These are phyloP conservation scores for Adrianichthys oophorus DNA, from an alignment of 2,797 vertebrate species.

Conservation along the genomic window DNA sequence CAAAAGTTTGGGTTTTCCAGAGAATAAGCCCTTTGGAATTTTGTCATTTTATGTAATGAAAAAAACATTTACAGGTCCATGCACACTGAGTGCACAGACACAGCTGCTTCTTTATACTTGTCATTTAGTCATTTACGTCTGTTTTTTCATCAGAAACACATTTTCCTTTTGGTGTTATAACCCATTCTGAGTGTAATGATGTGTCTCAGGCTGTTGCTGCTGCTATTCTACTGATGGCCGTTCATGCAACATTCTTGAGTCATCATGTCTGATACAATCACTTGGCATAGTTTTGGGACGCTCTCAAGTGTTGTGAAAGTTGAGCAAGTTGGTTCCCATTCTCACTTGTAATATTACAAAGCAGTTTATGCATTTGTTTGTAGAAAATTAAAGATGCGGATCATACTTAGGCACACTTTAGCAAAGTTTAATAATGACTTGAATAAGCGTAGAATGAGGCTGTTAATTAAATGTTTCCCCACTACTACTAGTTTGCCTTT, in stretches of 20 bases:
- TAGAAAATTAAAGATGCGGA: neutral
- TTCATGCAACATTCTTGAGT: constrained; percentile 24
- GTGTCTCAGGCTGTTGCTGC: neutral
- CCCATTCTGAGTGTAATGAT: constrained; percentile 25
- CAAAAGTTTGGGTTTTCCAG: too few species aligned
- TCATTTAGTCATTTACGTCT: constrained; percentile 10
- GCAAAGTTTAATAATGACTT: too few species aligned
- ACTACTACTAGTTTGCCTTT: too few species aligned
- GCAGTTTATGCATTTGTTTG: neutral
- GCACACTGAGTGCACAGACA: neutral
- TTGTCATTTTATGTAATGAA: too few species aligned
- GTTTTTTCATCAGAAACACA: constrained; percentile 12
- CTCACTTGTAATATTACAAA: neutral
- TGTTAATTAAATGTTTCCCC: too few species aligned
- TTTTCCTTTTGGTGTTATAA: constrained; percentile 9
- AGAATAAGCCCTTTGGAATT: too few species aligned
- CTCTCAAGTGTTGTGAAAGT: constrained; percentile 12
- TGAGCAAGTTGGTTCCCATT: neutral
- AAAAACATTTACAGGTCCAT: too few species aligned
- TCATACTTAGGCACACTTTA: neutral
- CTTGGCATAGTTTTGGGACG: neutral
- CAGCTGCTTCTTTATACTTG: neutral
- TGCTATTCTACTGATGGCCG: constrained; percentile 5
- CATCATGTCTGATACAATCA: constrained; percentile 9
- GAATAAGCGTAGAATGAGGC: too few species aligned